phyloP scores from a whole-genome alignment of 2,113 vertebrate genomes.

The Hyperoodon ampullatus region DNA sequence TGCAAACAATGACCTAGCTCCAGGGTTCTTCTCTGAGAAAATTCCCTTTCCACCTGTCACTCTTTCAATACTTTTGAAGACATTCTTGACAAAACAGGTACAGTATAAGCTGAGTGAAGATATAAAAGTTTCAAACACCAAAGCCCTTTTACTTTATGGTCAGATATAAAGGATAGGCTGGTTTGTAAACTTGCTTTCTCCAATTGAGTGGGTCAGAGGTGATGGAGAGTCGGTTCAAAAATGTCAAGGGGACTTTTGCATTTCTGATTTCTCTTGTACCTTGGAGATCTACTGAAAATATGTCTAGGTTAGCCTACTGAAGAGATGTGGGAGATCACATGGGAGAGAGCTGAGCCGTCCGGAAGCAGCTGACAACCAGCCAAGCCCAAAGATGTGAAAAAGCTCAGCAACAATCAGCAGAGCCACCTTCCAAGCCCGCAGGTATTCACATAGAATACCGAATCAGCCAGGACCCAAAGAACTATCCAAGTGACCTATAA shows the following conservation, averaged over 20 bases:
- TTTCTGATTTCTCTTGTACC: neutral
- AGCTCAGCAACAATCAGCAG: neutral
- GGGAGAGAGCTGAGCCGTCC: neutral
- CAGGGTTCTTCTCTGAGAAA: neutral
- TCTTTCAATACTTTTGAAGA: neutral
- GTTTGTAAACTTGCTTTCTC: neutral
- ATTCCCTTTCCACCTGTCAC: neutral
- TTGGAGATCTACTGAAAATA: neutral
- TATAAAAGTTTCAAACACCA: neutral
- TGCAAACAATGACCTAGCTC: neutral
- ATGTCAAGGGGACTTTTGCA: neutral
- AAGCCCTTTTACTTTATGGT: neutral
- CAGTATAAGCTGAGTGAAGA: neutral
- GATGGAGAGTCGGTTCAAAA: neutral
- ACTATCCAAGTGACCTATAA: neutral
- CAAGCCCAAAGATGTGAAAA: neutral
- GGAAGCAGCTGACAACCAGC: neutral
- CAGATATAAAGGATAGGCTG: neutral
- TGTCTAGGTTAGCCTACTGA: neutral
- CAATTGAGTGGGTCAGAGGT: neutral
- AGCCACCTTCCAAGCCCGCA: neutral
- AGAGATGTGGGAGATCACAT: neutral
- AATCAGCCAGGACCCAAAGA: neutral
- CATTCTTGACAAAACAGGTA: neutral
- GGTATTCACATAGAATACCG: no score